Base-by-base conservation (phyloP, 1,140 invertebrate species). In the Lepidotrigona ventralis region DNA sequence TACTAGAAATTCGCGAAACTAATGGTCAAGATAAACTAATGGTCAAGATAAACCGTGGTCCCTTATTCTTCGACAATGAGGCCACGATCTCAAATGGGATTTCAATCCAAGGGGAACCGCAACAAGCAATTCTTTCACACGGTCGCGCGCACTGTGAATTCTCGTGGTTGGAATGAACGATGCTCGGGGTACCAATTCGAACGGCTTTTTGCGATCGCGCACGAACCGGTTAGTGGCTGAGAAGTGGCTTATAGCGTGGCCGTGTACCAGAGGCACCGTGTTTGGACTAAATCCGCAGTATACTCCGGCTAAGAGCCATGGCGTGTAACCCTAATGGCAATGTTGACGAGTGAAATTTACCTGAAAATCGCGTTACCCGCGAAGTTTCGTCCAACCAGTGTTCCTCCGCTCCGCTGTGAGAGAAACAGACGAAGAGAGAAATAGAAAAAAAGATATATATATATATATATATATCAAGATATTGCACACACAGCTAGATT, bases 271-370 rank as follows among this genome's bases (percentile, higher is more conserved):
- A 73, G 58, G 29, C 39, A 21, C 23, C 29, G 76, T 83, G 82
- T 83, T 83, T 79, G 69, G 76, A 79, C 82, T 79, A 81, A 88
- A 82, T 68, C 73, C 80, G 56, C 77, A 76, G 73, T 88, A n/a
- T n/a, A 68, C 74, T 88, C 71, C 72, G 53, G 85, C 87, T 90
- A 90, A 91, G 87, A 90, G 90, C 90, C 80, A 90, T 91, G 83
- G 87, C 89, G 81, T 91, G 90, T 91, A 86, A 76, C 83, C 86
- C 88, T 91, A 91, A 91, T 91, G 90, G 88, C 83, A 76, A 78
- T 88, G 73, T 85, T 85, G 84, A 75, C 85, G 80, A 83, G 80
- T 86, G 84, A 88, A 90, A 90, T 91, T 90, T 88, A 90, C 88
- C 86, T 86, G 90, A 87, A 91, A 90, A 91, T 91, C 85, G 81